Evolutionary conservation across 2,888 invertebrate genomes (phyloP), one percentile per base, ranked within the genome.

Genomic region (Lacanobia oleracea): DNA sequence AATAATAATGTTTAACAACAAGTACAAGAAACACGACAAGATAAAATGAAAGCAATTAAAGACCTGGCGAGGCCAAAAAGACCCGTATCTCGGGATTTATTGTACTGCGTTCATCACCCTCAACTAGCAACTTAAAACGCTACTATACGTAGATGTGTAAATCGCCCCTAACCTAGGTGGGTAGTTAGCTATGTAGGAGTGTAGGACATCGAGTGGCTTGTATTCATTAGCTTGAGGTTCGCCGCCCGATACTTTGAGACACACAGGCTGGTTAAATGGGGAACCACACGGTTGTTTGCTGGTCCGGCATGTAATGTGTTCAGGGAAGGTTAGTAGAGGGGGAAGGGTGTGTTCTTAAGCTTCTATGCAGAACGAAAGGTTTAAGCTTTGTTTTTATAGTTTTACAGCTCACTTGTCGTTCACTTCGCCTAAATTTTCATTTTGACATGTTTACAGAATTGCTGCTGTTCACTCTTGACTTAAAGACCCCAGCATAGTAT

Each of bases 221-320:
- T 88, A 87, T 89, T 90, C 88, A 90, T 90, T 90, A 90, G 88
- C 81, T 72, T 23, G 84, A 67, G 85, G 87, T 74, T 48, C 79
- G 75, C 76, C 80, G 71, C 66, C 83, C 73, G 68, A 63, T 77
- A 75, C 65, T 68, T 65, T 0, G 57, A 12, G 75, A 57, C 77
- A 77, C 57, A 87, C 77, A 6, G 81, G 8, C 27, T 2, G 4
- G 9, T 60, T 23, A 54, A 12, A 43, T 40, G 43, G 37, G 1
- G 50, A 57, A 16, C 37, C 37, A 40, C 18, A 8, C 12, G 40
- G 21, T 50, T 60, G 60, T 71, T 78, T 60, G 2, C 40, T 53
- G 37, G 33, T 45, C 9, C 10, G 7, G 21, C 12, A 2, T 1
- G n/a, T 56, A 75, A 54, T 50, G 37, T 66, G 51, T 43, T 12